phyloP scores from a whole-genome alignment of 2,113 vertebrate species.

The Rhabdornis inornatus region DNA sequence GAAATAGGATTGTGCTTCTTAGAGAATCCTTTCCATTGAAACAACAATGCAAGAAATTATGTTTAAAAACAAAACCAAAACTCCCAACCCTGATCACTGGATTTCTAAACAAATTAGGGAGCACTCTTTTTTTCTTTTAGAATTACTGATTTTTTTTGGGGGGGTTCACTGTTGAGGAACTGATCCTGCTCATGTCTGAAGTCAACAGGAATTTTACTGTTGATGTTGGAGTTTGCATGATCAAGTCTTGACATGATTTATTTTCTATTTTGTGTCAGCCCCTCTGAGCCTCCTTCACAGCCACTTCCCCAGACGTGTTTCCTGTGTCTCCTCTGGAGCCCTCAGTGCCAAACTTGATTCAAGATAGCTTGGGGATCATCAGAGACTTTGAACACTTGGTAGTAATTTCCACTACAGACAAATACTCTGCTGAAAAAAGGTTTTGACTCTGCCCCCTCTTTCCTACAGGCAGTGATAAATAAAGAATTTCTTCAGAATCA shows the following conservation, averaged over 20 bases:
- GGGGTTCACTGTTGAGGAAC: neutral
- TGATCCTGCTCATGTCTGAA: neutral
- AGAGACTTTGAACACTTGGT: neutral
- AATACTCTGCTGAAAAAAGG: neutral
- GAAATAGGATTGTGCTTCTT: neutral
- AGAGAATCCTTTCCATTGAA: neutral
- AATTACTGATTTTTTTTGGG: neutral
- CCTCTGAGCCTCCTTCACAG: conserved; percentile 7
- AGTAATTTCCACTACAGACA: conserved; percentile 40
- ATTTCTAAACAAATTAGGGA: neutral
- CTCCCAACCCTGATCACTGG: neutral
- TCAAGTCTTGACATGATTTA: neutral
- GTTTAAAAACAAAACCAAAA: neutral
- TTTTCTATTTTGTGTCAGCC: neutral
- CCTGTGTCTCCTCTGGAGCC: neutral
- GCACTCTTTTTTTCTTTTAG: neutral
- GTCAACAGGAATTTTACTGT: neutral
- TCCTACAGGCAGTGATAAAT: neutral
- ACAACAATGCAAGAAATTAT: neutral
- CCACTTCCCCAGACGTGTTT: neutral
- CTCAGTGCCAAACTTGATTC: neutral
- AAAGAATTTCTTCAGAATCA: neutral
- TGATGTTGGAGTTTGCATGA: neutral
- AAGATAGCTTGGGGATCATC: neutral
- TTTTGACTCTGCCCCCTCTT: neutral